Percentiles rank a stretch among this genome's conserved stretches.
Conservation (phyloP, 2,797 vertebrate species). For the Pipistrellus pipistrellus region DNA sequence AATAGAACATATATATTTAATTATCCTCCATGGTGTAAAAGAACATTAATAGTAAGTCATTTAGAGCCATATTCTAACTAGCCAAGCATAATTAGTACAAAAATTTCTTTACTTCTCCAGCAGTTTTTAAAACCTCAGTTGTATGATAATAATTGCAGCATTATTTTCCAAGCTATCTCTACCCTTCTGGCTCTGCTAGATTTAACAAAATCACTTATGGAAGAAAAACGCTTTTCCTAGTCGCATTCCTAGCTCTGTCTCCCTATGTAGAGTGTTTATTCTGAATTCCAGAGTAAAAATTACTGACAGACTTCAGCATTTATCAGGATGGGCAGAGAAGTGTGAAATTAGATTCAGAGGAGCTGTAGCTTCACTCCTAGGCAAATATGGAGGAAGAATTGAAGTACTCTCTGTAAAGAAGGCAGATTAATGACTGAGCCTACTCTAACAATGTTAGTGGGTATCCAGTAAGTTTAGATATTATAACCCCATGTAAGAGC, state of each 20-base stretch:
- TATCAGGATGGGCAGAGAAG: slow-evolving; percentile 48
- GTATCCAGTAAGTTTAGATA: not conserved
- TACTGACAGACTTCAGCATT: slow-evolving; percentile 43
- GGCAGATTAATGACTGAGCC: not conserved
- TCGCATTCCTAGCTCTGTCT: slow-evolving; percentile 31
- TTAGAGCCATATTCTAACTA: slow-evolving; percentile 32
- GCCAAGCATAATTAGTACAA: not conserved
- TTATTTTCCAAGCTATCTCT: slow-evolving; percentile 3
- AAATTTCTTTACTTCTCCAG: slow-evolving; percentile 27
- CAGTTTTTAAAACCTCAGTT: slow-evolving; percentile 34
- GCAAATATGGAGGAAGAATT: not conserved
- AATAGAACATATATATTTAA: slow-evolving; percentile 58
- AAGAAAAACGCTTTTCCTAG: slow-evolving; percentile 36
- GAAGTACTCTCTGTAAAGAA: not conserved
- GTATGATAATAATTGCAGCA: not conserved
- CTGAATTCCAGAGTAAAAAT: slow-evolving; percentile 54
- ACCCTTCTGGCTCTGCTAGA: not conserved
- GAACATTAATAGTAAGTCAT: slow-evolving; percentile 37
- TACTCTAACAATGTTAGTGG: not conserved
- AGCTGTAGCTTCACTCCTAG: not conserved
- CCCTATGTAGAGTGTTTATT: slow-evolving; percentile 46
- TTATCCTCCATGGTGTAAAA: not conserved
- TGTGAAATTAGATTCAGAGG: slow-evolving; percentile 39
- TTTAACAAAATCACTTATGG: slow-evolving; percentile 53
- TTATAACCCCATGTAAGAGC: not conserved